Evolutionary conservation across 2,113 vertebrate species (phyloP).

Genomic region (Mandrillus leucophaeus): DNA sequence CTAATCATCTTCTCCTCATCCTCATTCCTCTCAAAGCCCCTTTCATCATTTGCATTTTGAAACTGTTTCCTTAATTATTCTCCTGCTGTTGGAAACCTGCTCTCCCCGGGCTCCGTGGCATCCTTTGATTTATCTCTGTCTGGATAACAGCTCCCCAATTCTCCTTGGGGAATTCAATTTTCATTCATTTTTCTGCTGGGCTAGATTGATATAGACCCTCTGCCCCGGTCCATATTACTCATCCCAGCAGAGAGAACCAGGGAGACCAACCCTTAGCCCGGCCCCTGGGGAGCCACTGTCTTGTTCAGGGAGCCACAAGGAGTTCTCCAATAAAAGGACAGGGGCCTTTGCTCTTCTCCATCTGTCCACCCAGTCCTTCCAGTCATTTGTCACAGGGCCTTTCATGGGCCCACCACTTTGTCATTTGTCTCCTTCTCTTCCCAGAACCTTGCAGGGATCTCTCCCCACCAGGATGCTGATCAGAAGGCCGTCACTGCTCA

Average conservation of each 20-base stretch:
- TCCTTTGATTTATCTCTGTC: constrained; percentile 86
- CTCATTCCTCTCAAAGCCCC: constrained; percentile 10
- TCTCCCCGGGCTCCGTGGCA: constrained; percentile 62
- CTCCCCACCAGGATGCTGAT: not conserved
- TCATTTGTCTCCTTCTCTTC: constrained; percentile 77
- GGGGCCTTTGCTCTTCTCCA: constrained; percentile 59
- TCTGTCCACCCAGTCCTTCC: constrained; percentile 53
- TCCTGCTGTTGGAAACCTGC: constrained; percentile 69
- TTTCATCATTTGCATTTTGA: constrained; percentile 79
- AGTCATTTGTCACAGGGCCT: constrained; percentile 56
- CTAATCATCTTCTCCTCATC: constrained; percentile 28
- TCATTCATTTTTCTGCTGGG: constrained; percentile 88
- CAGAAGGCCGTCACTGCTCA: constrained; percentile 11
- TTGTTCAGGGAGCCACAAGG: constrained; percentile 61
- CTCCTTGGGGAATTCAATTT: constrained; percentile 86
- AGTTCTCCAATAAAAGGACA: constrained; percentile 78
- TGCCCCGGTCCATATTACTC: constrained; percentile 82
- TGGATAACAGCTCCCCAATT: constrained; percentile 80
- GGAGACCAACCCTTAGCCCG: constrained; percentile 21
- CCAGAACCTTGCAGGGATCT: constrained; percentile 69
- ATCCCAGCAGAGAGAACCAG: constrained; percentile 52
- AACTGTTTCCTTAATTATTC: constrained; percentile 84
- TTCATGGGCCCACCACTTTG: constrained; percentile 55
- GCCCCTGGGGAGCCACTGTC: constrained; percentile 71
- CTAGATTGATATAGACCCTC: constrained; percentile 84